Evolutionary conservation across 2,888 invertebrate genomes (phyloP), one percentile per base, ranked within the genome.

Genomic region (Eupeodes latifasciatus): DNA sequence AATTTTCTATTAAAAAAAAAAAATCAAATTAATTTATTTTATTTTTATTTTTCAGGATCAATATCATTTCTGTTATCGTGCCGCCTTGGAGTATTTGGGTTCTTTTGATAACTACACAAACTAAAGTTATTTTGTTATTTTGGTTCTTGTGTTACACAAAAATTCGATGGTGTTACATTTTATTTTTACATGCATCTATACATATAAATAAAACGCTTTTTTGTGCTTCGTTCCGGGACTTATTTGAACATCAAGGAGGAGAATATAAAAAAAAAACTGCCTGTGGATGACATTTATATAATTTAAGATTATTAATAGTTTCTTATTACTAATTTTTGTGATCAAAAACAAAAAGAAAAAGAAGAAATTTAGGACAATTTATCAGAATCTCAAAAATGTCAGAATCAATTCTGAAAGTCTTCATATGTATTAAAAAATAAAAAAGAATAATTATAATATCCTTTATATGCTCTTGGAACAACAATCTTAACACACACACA

Each of bases 51-150:
- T 94, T 47, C 94, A 98, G 98, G 99, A 99, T 95, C 99, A 99
- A 94, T 99, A 99, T 94, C 98, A 99, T 94, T 99, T 99, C 95
- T 99, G 99, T 95, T 99, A 99, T 94, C 97, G 98, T 91, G 99
- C 99, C 87, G 99, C 99, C 91, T 95, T 99, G 93, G 99, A 99
- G 94, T 99, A 99, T 94, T 96, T 99, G 93, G 98, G 98, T 91
- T 99, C 98, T 36, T 99, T 99, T 94, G 99, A 99, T 94, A 98
- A 99, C 94, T 98, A 98, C 94, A 96, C 97, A 93, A 97, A 97
- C 95, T 97, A 96, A 96, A 94, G 34, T 44, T n/a, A 59, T 47
- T 19, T 57, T 12, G 12, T 6, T 14, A 27, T 27, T 27, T 27
- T 27, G 27, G 27, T 14, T 51, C 51, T 14, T 19, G 11, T 14